Evolutionary conservation across 2,888 invertebrate species (phyloP).

Genomic region (Mesorhabditis spiculigera): DNA sequence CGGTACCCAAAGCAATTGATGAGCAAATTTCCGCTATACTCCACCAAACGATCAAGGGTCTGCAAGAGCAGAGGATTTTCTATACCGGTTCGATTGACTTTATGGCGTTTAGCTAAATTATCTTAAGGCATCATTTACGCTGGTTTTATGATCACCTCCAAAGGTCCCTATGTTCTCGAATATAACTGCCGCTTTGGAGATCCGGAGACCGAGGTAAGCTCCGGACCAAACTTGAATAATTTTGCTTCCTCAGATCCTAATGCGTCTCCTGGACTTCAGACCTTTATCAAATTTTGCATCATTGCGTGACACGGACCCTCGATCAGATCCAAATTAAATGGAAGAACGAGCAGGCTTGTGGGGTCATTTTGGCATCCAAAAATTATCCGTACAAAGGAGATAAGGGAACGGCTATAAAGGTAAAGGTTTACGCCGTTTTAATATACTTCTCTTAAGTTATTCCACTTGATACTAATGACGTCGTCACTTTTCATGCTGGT

Average conservation of each 20-base stretch:
- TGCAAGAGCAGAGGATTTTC: conserved; percentile 74
- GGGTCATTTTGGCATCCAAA: conserved; percentile 85
- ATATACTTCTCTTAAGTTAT: too few species aligned
- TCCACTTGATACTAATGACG: conserved; percentile 6
- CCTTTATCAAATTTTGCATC: conserved; percentile 70
- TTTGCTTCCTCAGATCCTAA: conserved; percentile 64
- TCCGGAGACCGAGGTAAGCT: conserved; percentile 86
- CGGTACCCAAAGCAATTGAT: conserved; percentile 58
- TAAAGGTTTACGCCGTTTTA: too few species aligned
- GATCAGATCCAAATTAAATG: conserved; percentile 56
- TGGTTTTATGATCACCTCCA: conserved; percentile 79
- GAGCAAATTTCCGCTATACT: conserved; percentile 68
- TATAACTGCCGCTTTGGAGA: conserved; percentile 98
- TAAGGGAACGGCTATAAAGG: conserved; percentile 64
- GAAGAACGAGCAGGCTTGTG: conserved; percentile 62
- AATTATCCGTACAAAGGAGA: conserved; percentile 87
- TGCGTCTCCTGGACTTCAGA: conserved; percentile 82
- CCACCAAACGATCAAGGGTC: conserved; percentile 76
- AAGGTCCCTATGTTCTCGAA: conserved; percentile 82
- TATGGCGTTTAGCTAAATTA: conserved; percentile 7
- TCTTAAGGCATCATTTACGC: conserved; percentile 82
- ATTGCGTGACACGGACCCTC: conserved; percentile 73
- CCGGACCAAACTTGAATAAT: conserved; percentile 7
- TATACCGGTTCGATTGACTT: conserved; percentile 70
- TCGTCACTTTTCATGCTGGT: conserved; percentile 20